Conservation (phyloP, 1,140 invertebrate species). For the Eubasilissa regina region DNA sequence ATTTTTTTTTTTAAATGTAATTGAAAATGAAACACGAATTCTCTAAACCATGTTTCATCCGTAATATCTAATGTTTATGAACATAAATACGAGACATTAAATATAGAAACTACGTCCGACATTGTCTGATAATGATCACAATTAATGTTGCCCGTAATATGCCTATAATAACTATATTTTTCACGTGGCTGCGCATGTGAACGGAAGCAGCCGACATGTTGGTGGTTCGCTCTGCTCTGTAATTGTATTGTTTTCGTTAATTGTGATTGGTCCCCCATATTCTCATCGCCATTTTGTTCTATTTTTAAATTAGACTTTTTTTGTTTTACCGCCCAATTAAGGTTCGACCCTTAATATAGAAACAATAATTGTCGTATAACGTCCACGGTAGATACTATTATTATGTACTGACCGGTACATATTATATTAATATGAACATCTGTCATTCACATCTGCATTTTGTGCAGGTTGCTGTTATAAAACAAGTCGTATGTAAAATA, state of each 20-base stretch:
- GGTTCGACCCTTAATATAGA: not conserved
- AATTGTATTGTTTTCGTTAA: slow-evolving; percentile 26
- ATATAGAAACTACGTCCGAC: not conserved
- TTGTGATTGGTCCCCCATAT: slow-evolving; percentile 22
- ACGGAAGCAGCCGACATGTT: slow-evolving; percentile 16
- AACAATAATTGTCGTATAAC: slow-evolving; percentile 10
- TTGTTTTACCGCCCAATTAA: not conserved
- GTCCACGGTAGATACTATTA: too few species aligned
- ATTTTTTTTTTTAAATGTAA: too few species aligned
- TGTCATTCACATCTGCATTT: too few species aligned
- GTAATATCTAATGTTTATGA: too few species aligned
- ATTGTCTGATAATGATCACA: slow-evolving; percentile 21
- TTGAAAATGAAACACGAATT: too few species aligned
- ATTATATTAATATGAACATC: too few species aligned
- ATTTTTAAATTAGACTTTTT: slow-evolving; percentile 1
- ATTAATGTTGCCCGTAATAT: slow-evolving; percentile 23
- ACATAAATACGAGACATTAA: too few species aligned
- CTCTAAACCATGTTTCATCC: too few species aligned
- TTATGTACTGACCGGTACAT: too few species aligned
- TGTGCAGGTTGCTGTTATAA: too few species aligned
- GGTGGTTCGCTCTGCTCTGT: not conserved
- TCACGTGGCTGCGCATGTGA: slow-evolving; percentile 17
- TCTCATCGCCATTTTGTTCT: slow-evolving; percentile 25
- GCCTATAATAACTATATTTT: slow-evolving; percentile 35
- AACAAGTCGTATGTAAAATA: too few species aligned